phyloP scores from a whole-genome alignment of 2,888 invertebrate genomes.

The Actias luna region DNA sequence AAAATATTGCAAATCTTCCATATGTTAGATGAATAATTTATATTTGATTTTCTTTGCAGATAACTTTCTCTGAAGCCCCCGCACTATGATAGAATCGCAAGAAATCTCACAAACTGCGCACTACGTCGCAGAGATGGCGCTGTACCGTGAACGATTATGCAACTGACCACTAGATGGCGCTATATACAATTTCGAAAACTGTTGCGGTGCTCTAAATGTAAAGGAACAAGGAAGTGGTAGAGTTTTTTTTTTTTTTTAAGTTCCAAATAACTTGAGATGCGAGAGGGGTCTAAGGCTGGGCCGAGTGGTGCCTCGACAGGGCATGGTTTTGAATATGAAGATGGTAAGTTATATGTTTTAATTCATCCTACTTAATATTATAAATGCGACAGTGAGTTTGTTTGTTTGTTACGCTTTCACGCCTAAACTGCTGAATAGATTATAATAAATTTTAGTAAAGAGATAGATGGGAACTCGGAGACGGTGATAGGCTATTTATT shows the following conservation, averaged over 20 bases:
- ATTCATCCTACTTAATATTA: background rate
- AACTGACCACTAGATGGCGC: slow-evolving; percentile 34
- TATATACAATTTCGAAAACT: slow-evolving; percentile 29
- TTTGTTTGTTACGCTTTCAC: no score
- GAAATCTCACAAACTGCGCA: slow-evolving; percentile 12
- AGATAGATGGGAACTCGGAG: no score
- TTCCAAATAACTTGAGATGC: slow-evolving; percentile 62
- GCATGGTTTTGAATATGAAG: slow-evolving; percentile 61
- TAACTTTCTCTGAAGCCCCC: background rate
- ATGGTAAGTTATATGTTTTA: slow-evolving; percentile 44
- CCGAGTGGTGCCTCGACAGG: slow-evolving; percentile 66
- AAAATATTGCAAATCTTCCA: no score
- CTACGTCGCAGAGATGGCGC: slow-evolving; percentile 32
- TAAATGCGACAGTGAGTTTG: no score
- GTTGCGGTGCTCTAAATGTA: slow-evolving; percentile 34
- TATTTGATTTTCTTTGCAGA: slow-evolving; percentile 12
- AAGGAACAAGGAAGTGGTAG: slow-evolving; percentile 27
- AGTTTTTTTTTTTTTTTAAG: slow-evolving; percentile 42
- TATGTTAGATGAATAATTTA: no score
- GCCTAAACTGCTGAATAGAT: no score
- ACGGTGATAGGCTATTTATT: no score
- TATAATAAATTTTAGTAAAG: no score
- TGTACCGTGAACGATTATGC: slow-evolving; percentile 20
- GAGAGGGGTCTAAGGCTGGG: slow-evolving; percentile 69
- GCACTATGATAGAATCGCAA: background rate